Evolutionary conservation across 2,113 vertebrate species (phyloP), one percentile per base, ranked within the genome.

Genomic region (Neotoma lepida): DNA sequence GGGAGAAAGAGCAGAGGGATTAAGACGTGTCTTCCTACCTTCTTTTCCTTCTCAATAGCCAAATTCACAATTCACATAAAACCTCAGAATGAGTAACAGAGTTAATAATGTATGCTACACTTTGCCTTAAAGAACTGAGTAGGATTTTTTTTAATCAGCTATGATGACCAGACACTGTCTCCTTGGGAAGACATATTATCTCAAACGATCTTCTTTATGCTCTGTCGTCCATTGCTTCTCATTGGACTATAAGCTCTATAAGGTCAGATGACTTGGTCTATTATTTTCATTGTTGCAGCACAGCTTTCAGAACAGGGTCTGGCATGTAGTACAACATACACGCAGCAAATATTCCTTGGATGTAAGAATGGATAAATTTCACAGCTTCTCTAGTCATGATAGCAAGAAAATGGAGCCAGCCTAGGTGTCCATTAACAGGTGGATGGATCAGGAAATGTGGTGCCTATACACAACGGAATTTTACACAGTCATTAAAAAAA

Each of bases 1-100:
- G 91, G 82, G 96, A 91, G 5, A 85, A 35, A 93, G 82, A 84
- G 89, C 61, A 88, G 70, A 96, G 56, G 88, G 61, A 84, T 97
- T 96, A 97, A 30, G 51, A 58, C 5, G 0, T 61, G 58, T 76
- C 81, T 87, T 93, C 90, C 39, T 73, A 46, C 41, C 41, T 78
- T 63, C 54, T 94, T 86, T 73, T 41, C 82, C 44, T 86, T 91
- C 70, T 89, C 54, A 84, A 17, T n/a, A 61, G n/a, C 30, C 88
- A 49, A 95, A 93, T 63, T 86, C 63, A 63, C 44, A 26, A 93
- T 56, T 88, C 56, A 56, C 49, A 26, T 24, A 80, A 85, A 44
- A 41, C 26, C 44, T 44, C 14, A 61, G 64, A 91, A 84, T 56
- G 54, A 89, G 12, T 26, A 91, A 71, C 0, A 81, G 39, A 77